Conservation (phyloP, 2,888 invertebrate genomes). For the Himalopsyche tibetana region DNA sequence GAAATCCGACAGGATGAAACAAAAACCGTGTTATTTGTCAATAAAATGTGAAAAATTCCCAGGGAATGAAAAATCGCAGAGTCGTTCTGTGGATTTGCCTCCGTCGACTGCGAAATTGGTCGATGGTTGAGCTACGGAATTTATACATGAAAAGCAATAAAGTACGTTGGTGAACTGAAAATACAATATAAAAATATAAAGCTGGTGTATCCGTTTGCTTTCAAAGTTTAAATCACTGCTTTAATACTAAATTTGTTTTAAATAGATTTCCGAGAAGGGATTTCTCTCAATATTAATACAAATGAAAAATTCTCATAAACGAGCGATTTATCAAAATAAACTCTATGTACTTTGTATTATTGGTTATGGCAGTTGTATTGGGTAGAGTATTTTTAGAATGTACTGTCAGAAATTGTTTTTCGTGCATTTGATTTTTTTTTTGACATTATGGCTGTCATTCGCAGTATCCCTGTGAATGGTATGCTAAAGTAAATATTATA, state of each 20-base stretch:
- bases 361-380: not conserved
- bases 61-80: conserved; percentile 18
- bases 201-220: not conserved
- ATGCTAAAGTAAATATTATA: not conserved
- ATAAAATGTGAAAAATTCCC: conserved; percentile 16
- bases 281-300: too few species aligned
- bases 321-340: too few species aligned
- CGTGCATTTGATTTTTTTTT: not conserved
- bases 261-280: too few species aligned
- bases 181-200: not conserved
- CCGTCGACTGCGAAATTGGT: not conserved
- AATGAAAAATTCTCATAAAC: too few species aligned
- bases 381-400: not conserved
- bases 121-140: not conserved
- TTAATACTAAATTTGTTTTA: not conserved
- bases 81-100: conserved; percentile 2
- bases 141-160: conserved; percentile 25
- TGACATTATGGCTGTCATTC: not conserved
- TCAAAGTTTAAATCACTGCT: not conserved
- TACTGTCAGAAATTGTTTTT: not conserved
- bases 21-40: conserved; percentile 34
- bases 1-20: conserved; percentile 19
- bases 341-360: not conserved
- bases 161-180: conserved; percentile 5
- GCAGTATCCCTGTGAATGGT: not conserved